Percentiles rank a stretch among this genome's conserved stretches.
Evolutionary conservation across 2,797 vertebrate genomes (phyloP).

Genomic region (Lutra lutra): DNA sequence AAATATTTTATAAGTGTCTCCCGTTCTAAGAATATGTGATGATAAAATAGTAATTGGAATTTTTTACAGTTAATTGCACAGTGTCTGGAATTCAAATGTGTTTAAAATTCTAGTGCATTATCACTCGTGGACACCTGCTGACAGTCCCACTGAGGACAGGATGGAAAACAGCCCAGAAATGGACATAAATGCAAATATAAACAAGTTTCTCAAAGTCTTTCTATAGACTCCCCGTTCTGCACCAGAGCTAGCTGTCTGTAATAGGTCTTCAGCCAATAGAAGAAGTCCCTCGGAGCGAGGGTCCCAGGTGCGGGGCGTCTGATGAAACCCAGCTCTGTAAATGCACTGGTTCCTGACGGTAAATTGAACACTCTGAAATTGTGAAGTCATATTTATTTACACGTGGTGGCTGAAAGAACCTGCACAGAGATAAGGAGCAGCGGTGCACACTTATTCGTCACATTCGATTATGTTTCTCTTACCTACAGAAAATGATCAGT

Average conservation of each 20-base stretch:
- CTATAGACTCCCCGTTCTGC: accelerated
- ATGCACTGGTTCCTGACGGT: accelerated
- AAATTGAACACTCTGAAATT: background rate
- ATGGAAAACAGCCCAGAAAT: background rate
- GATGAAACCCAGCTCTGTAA: accelerated
- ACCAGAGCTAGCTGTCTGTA: accelerated
- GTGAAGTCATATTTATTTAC: background rate
- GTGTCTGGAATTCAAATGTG: background rate
- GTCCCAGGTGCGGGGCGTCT: accelerated
- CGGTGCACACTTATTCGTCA: background rate
- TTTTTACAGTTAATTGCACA: background rate
- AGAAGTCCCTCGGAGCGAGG: accelerated
- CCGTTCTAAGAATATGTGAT: background rate
- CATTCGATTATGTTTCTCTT: background rate
- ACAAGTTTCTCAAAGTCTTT: accelerated
- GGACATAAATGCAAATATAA: no score
- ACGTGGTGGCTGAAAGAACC: background rate
- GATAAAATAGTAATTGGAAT: background rate
- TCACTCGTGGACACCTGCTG: accelerated
- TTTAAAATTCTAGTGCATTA: background rate
- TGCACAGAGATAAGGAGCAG: background rate
- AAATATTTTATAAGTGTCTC: background rate
- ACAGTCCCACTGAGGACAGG: background rate
- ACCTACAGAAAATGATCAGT: background rate
- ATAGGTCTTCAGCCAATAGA: accelerated